Base-by-base conservation (phyloP, 2,113 vertebrate species). In the Periophthalmus modestus region DNA sequence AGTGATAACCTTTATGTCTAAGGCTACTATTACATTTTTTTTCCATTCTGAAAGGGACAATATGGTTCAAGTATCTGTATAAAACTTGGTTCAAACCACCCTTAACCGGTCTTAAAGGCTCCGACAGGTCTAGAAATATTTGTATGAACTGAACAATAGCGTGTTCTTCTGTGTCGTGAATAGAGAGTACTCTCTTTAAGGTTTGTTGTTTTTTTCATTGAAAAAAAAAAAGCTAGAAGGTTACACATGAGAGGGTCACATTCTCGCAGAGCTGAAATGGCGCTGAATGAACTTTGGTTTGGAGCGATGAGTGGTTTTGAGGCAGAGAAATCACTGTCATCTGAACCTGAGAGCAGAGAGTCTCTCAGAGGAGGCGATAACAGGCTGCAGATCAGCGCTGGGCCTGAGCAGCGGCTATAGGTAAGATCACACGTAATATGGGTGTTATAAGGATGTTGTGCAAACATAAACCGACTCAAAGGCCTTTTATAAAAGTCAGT, bases 171-270 rank as follows among this genome's bases (percentile, higher is more conserved):
- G 34, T 48, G 72, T 1, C 68, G 1, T 14, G 15, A 62, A n/a
- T 72, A 2, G 14, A 46, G 7, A 39, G 15, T 67, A 55, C 71
- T 50, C 4, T 59, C 28, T 48, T 47, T 13, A 4, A 65, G 57
- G 33, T 14, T 59, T 18, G 33, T 47, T n/a, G 55, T 24, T 34
- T 46, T 18, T 66, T 43, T 63, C 50, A 15, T 1, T 15, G n/a
- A 71, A 55, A 47, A 19, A 55, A 47, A 19, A 68, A 28, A 76
- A 68, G 34, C 43, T 66, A 1, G 34, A 0, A 54, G 21, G 34
- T 81, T 16, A 28, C 14, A 23, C 33, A 68, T 0, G 28, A 48
- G 5, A 74, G 39, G 75, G 70, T 74, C 71, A 74, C 7, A 43
- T 69, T 34, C 47, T 5, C 58, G 4, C 52, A 50, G 9, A 43